Evolutionary conservation across 2,797 vertebrate species (phyloP).

Genomic region (Megaceryle alcyon): DNA sequence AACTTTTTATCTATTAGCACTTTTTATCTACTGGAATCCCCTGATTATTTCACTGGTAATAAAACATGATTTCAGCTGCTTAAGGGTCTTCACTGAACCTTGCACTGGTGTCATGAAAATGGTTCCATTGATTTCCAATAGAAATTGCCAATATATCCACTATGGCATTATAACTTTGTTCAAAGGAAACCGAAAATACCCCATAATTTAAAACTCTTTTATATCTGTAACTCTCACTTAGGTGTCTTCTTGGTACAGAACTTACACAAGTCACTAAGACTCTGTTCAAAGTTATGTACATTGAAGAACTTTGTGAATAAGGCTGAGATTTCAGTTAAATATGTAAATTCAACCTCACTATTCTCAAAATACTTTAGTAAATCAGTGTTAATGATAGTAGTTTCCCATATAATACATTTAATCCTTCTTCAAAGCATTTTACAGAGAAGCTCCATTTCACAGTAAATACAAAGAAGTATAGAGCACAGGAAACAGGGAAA

Average conservation of each 20-base stretch:
- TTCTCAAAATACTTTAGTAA: conserved; percentile 50
- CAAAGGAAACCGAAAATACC: conserved; percentile 38
- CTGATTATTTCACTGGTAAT: conserved; percentile 10
- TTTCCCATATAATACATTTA: conserved; percentile 30
- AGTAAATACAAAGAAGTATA: conserved; percentile 23
- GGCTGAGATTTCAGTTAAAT: conserved; percentile 58
- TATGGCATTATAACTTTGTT: conserved; percentile 1
- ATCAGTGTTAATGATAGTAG: conserved; percentile 43
- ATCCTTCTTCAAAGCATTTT: conserved; percentile 52
- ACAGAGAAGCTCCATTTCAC: conserved; percentile 29
- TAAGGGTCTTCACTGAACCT: conserved; percentile 20
- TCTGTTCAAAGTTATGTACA: conserved; percentile 46
- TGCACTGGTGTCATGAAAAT: conserved; percentile 27
- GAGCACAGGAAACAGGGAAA: not conserved
- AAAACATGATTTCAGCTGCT: not conserved
- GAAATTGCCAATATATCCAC: conserved; percentile 34
- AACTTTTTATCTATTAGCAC: not conserved
- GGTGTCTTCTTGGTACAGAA: conserved; percentile 9
- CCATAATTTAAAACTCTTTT: conserved; percentile 36
- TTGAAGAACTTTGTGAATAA: conserved; percentile 51
- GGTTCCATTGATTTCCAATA: conserved; percentile 50
- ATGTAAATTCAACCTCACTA: conserved; percentile 50
- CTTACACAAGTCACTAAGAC: conserved; percentile 16
- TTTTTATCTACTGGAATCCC: not conserved
- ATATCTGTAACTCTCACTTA: conserved; percentile 12